Evolutionary conservation across 1,140 invertebrate genomes (phyloP).

Genomic region (Trichogramma pretiosum): DNA sequence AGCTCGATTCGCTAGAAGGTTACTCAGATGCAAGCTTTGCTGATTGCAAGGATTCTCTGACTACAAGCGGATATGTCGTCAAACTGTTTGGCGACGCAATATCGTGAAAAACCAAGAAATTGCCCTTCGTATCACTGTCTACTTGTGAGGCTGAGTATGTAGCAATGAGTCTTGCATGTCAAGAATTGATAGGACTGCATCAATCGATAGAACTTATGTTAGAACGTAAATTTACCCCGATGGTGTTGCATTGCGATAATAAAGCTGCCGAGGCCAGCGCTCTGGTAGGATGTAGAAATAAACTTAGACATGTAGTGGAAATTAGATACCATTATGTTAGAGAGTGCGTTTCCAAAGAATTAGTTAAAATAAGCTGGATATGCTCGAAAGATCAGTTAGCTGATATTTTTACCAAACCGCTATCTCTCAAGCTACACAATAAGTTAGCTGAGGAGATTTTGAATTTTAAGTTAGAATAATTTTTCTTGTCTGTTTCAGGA

Average conservation of each 20-base stretch:
- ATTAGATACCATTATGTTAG: neutral
- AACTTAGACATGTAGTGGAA: neutral
- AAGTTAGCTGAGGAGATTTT: neutral
- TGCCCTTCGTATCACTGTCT: constrained; percentile 8
- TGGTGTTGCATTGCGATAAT: constrained; percentile 3
- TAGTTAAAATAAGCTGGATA: neutral
- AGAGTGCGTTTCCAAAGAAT: neutral
- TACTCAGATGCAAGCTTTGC: constrained; percentile 12
- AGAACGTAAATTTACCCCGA: neutral
- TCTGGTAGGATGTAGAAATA: neutral
- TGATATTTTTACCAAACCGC: neutral
- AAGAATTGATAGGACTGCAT: constrained; percentile 4
- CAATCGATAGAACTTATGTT: neutral
- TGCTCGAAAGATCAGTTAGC: neutral
- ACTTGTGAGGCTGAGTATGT: constrained; percentile 16
- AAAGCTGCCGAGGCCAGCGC: neutral
- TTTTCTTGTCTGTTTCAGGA: too few relatives aligned
- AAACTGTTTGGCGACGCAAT: constrained; percentile 3
- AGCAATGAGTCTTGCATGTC: constrained; percentile 15
- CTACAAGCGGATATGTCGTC: constrained; percentile 5
- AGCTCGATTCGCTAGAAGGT: neutral
- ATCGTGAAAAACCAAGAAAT: constrained; percentile 7
- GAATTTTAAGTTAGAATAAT: too few relatives aligned
- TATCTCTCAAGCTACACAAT: neutral
- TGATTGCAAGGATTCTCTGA: constrained; percentile 10